Percentiles rank a stretch among this genome's conserved stretches.
phyloP scores from a whole-genome alignment of 1,140 invertebrate genomes.

The Euschistus heros region DNA sequence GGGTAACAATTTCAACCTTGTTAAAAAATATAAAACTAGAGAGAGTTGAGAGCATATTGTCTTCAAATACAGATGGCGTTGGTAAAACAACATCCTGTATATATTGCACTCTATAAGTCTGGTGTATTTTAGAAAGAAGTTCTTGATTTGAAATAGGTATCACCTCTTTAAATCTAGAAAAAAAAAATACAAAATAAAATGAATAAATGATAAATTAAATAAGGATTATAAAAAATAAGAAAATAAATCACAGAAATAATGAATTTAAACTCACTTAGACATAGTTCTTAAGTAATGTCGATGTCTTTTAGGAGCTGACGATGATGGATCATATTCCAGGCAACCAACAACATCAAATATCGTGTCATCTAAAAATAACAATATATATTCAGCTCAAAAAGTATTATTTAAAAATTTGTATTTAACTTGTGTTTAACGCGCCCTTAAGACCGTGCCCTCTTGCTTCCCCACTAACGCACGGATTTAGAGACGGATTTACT shows the following conservation, averaged over 20 bases:
- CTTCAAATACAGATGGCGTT: conserved; percentile 98
- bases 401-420: too few relatives aligned
- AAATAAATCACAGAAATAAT: not conserved
- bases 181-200: conserved; percentile 8
- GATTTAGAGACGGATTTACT: too few relatives aligned
- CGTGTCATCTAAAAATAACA: conserved; percentile 54
- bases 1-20: conserved; percentile 97
- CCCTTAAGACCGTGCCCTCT: too few relatives aligned
- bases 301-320: conserved; percentile 75
- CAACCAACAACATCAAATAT: conserved; percentile 98
- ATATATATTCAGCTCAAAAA: not conserved
- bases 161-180: conserved; percentile 73
- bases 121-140: conserved; percentile 95
- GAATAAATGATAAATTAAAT: not conserved
- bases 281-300: conserved; percentile 88
- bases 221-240: not conserved
- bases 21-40: conserved; percentile 99
- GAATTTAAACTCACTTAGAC: conserved; percentile 42
- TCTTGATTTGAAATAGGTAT: conserved; percentile 93
- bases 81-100: conserved; percentile 99
- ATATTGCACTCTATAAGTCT: conserved; percentile 98
- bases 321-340: conserved; percentile 90
- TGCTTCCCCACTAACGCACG: too few relatives aligned
- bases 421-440: too few relatives aligned
- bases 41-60: conserved; percentile 94